Evolutionary conservation across 2,113 vertebrate genomes (phyloP).

Genomic region (Ceyx cyanopectus): DNA sequence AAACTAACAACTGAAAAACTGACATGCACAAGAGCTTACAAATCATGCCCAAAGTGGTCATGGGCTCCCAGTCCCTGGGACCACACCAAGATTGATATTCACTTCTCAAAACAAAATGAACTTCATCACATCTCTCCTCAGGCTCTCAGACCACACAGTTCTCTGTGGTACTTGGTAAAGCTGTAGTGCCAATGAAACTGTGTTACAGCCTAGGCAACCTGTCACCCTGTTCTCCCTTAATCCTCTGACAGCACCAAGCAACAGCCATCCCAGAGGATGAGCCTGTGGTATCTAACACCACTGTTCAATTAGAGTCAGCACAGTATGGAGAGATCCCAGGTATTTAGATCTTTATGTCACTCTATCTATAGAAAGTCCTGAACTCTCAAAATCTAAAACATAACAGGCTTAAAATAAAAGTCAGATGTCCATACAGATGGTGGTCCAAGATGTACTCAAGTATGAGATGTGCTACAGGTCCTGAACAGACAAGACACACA

Average conservation of each 20-base stretch:
- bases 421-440: not conserved
- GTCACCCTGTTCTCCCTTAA: not conserved
- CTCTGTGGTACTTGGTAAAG: accelerated
- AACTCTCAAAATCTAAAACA: not conserved
- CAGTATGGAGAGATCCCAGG: not conserved
- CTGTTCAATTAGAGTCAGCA: not conserved
- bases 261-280: not conserved
- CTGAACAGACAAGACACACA: not conserved
- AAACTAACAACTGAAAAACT: not conserved
- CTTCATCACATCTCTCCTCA: not conserved
- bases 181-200: not conserved
- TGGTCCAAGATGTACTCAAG: not conserved
- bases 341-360: not conserved
- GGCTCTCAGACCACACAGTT: not conserved
- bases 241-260: not conserved
- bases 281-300: not conserved
- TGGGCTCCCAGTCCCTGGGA: not conserved
- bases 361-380: not conserved
- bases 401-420: not conserved
- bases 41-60: no score
- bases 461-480: not conserved
- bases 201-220: not conserved
- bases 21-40: not conserved
- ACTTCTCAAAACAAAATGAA: not conserved
- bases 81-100: accelerated